A percentile compares a stretch with the other conserved stretches of the same genome.
These are phyloP conservation scores for Cavia aperea DNA, from an alignment of 2,113 vertebrate species.

Conservation along the genomic window DNA sequence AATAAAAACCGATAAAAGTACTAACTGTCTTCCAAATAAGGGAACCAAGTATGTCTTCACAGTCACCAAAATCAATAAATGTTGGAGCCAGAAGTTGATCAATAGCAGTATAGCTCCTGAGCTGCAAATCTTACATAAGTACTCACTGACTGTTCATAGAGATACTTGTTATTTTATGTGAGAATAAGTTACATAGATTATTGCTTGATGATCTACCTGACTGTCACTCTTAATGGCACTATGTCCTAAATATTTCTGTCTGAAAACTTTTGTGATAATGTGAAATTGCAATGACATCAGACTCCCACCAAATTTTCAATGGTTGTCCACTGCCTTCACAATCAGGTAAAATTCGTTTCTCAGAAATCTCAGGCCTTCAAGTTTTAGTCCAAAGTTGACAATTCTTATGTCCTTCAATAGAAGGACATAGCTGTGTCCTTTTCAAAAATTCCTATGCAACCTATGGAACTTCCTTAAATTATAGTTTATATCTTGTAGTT, in stretches of 20 bases:
- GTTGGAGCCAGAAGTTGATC: neutral
- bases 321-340: neutral
- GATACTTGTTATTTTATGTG: neutral
- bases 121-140: neutral
- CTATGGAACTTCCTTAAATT: neutral
- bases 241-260: neutral
- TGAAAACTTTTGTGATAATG: neutral
- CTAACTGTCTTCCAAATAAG: neutral
- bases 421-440: neutral
- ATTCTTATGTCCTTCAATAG: neutral
- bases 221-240: neutral
- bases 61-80: neutral
- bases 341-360: neutral
- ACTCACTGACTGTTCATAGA: neutral
- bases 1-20: neutral
- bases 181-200: neutral
- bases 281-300: neutral
- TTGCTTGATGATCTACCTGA: neutral
- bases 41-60: neutral
- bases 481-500: neutral
- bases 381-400: neutral
- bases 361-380: neutral
- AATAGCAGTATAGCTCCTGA: neutral
- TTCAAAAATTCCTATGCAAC: neutral
- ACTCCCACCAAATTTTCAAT: neutral